Base-by-base conservation (phyloP, 2,888 invertebrate species). In the Drosophila dives region DNA sequence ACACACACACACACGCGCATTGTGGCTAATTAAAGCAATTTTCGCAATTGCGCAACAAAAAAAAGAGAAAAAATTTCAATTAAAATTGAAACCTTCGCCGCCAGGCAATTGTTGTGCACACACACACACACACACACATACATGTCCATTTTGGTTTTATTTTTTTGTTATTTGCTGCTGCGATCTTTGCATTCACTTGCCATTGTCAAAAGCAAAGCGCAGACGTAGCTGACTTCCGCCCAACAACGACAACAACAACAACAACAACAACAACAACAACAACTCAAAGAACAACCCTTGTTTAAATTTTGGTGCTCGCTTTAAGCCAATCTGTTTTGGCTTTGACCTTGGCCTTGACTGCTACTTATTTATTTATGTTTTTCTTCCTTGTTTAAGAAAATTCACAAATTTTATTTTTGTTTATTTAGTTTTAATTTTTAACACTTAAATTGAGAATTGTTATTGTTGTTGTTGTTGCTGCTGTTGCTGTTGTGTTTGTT, bases 131-230 rank as follows among this genome's bases (percentile, higher is more conserved):
- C 64, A 67, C 61, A 77, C 55, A 59, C 40, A 48, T n/a, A n/a
- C 50, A 61, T 23, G 45, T 45, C 45, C 45, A 45, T 45, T 45
- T 45, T 45, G 45, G 15, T 23, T 45, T 45, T 45, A 12, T 20
- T 10, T 38, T 1, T 34, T 32, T 12, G 15, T 2, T 12, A 40
- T 20, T 50, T 64, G 51, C 64, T 40, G 50, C 48, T 50, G 54
- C 59, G 80, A 83, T 86, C 78, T 72, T 77, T 83, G 81, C 86
- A 77, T 84, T 85, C 83, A 86, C 83, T 84, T 85, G 77, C 83
- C 81, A 83, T 86, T 85, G 86, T 85, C 77, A 60, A 81, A 77
- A 72, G 48, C 60, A 63, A 77, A 72, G 72, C 85, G 81, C 83
- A 83, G 81, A 83, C 72, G 72, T 78, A 76, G 80, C 70, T 80